These are phyloP conservation scores for Hemibagrus wyckioides DNA, from an alignment of 2,113 vertebrate genomes.

Conservation along the genomic window DNA sequence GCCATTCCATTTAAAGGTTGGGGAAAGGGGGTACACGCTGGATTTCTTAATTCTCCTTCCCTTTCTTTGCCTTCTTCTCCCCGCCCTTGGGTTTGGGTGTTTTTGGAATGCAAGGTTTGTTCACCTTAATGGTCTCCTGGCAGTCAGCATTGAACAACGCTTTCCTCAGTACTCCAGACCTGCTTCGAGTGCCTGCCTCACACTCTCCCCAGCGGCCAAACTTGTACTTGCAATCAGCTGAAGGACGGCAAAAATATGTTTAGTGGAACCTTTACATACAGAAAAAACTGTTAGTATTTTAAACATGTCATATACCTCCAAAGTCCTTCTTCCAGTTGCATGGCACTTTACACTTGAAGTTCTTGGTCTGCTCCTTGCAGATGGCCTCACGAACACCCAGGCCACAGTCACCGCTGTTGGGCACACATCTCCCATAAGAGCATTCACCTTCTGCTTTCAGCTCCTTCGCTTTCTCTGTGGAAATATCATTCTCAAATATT, in stretches of 20 bases:
- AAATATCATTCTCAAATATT: not conserved
- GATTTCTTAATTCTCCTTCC: conserved; percentile 71
- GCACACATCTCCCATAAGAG: conserved; percentile 82
- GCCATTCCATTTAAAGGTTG: conserved; percentile 28
- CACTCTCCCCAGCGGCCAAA: conserved; percentile 89
- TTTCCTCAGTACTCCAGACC: conserved; percentile 88
- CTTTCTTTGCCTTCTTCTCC: conserved; percentile 81
- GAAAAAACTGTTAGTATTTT: not conserved
- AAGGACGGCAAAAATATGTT: not conserved
- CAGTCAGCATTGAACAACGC: conserved; percentile 90
- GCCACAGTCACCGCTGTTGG: conserved; percentile 86
- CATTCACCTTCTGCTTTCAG: conserved; percentile 76
- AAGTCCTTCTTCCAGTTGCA: conserved; percentile 99
- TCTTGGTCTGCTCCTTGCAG: conserved; percentile 81
- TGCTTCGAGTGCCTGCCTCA: conserved; percentile 81
- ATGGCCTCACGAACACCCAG: conserved; percentile 82
- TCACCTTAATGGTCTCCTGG: conserved; percentile 83
- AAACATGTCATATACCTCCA: conserved; percentile 75
- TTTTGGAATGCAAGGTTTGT: conserved; percentile 89
- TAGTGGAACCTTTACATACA: not conserved
- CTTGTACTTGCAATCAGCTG: conserved; percentile 96
- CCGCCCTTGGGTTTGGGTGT: conserved; percentile 74
- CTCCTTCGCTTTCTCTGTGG: conserved; percentile 74
- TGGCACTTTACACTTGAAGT: conserved; percentile 87
- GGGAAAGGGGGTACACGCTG: not conserved